A percentile compares a stretch with the other conserved stretches of the same genome.
Evolutionary conservation across 2,113 vertebrate species (phyloP).

Genomic region (Tragelaphus scriptus): DNA sequence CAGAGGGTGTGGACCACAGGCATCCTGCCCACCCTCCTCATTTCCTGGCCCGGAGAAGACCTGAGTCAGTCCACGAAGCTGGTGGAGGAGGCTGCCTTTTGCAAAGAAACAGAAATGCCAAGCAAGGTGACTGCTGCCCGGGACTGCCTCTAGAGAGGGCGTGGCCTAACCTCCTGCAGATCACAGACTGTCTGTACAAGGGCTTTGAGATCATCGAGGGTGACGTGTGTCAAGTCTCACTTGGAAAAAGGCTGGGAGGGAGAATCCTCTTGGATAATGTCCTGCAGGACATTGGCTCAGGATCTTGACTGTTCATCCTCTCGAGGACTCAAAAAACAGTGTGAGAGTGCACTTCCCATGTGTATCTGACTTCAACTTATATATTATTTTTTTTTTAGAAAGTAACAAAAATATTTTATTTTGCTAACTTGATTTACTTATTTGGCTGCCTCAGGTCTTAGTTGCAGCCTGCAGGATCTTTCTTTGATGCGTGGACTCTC

Average conservation of each 20-base stretch:
- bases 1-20: neutral
- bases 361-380: neutral
- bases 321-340: neutral
- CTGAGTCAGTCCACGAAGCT: neutral
- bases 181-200: neutral
- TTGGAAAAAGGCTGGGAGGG: neutral
- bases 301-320: neutral
- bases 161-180: neutral
- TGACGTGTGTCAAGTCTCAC: neutral
- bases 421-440: neutral
- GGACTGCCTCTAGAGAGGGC: neutral
- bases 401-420: neutral
- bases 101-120: neutral
- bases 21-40: neutral
- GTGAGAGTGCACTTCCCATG: rapidly evolving
- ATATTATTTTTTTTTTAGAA: neutral
- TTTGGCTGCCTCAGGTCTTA: neutral
- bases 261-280: neutral
- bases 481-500: neutral
- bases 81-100: rapidly evolving
- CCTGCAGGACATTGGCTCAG: neutral
- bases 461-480: neutral
- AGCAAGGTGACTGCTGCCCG: neutral
- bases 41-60: neutral
- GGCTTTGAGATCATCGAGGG: neutral